phyloP scores from a whole-genome alignment of 1,140 invertebrate species.

The Oryctes rhinoceros region DNA sequence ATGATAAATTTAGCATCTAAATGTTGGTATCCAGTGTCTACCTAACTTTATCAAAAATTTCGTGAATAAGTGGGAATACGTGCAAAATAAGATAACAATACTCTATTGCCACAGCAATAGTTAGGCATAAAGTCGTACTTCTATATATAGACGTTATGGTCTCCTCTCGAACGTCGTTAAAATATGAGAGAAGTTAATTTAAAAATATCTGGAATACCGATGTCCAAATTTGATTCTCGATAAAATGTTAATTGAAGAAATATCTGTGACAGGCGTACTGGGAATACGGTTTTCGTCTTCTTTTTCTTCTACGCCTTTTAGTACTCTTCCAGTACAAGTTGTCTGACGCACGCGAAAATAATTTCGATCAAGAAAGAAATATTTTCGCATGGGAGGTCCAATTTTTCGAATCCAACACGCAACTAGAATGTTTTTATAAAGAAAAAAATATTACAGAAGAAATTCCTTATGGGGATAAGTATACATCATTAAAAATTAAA shows the following conservation, averaged over 20 bases:
- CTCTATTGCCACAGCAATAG: background rate
- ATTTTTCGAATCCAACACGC: slow-evolving; percentile 5
- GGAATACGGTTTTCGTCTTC: background rate
- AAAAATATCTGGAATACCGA: background rate
- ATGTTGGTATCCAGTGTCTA: background rate
- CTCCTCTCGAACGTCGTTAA: background rate
- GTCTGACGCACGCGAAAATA: slow-evolving; percentile 1
- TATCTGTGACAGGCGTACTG: background rate
- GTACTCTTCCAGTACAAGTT: no score
- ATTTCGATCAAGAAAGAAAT: background rate
- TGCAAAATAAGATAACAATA: background rate
- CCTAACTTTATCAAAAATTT: background rate
- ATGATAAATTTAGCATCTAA: background rate
- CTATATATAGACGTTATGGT: slow-evolving; percentile 7
- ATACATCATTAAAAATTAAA: no score
- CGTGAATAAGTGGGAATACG: background rate
- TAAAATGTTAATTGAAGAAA: slow-evolving; percentile 17
- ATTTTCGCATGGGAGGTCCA: slow-evolving; percentile 23
- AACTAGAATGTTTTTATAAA: no score
- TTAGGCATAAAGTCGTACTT: background rate
- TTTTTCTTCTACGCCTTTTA: background rate
- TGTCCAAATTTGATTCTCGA: background rate
- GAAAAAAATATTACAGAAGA: no score
- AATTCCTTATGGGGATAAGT: no score
- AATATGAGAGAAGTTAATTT: slow-evolving; percentile 12